Conservation (phyloP, 2,888 invertebrate genomes). For the Smittia sp. region DNA sequence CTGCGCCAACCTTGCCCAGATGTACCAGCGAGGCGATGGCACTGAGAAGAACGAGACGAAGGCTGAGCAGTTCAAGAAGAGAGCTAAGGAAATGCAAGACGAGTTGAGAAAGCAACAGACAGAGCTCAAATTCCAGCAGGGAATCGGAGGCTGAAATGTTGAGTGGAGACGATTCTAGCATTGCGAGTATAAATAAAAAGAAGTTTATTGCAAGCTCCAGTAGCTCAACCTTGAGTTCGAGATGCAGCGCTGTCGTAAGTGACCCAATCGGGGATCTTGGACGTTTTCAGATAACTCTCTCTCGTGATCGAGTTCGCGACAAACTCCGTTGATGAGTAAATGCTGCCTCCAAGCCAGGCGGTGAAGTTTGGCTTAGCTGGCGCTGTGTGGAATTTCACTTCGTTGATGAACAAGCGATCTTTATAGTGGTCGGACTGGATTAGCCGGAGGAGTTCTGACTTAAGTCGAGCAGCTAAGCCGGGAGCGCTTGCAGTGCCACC, state of each 20-base stretch:
- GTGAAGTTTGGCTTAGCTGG: constrained; percentile 79
- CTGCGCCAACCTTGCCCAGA: constrained; percentile 86
- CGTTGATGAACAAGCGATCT: constrained; percentile 60
- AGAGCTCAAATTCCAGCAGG: constrained; percentile 59
- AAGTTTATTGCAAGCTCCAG: constrained; percentile 29
- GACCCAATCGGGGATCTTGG: constrained; percentile 80
- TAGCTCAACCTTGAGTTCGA: constrained; percentile 22
- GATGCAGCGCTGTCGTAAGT: constrained; percentile 58
- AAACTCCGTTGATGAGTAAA: constrained; percentile 75
- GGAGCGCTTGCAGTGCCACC: constrained; percentile 84
- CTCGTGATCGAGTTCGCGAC: constrained; percentile 68
- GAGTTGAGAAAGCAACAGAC: constrained; percentile 60
- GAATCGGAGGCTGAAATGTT: constrained; percentile 49
- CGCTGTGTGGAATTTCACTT: constrained; percentile 76
- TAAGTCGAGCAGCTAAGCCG: constrained; percentile 78
- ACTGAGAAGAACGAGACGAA: constrained; percentile 68
- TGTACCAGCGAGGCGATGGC: constrained; percentile 83
- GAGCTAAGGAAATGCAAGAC: constrained; percentile 69
- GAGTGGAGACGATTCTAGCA: constrained; percentile 7
- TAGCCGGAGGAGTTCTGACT: constrained; percentile 69
- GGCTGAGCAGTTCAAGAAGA: constrained; percentile 69
- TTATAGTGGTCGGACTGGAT: constrained; percentile 63
- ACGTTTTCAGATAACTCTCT: constrained; percentile 69
- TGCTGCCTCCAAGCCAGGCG: constrained; percentile 83
- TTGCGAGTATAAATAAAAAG: constrained; percentile 18